Evolutionary conservation across 2,888 invertebrate species (phyloP), one percentile per base, ranked within the genome.

Genomic region (Erebia palarica): DNA sequence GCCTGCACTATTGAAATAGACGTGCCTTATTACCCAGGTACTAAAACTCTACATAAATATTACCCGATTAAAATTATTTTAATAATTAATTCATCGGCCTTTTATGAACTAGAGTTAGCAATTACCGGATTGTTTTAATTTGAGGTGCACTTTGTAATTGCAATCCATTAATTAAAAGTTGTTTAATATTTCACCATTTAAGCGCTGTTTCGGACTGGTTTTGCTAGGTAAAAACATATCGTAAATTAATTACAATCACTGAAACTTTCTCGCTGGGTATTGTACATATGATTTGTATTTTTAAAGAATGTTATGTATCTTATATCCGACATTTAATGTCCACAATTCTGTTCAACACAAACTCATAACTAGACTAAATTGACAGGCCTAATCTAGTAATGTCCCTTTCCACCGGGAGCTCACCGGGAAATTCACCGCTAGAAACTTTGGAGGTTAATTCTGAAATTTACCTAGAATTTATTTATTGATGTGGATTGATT

Each of bases 151-250:
- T 65, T 65, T 65, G 51, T 11, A 61, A 51, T 65, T 65, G 36
- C 53, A 65, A 53, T 16, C 51, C 16, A 65, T 53, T 65, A 65
- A 65, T 65, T 65, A 65, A 65, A 65, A 65, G 61, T 61, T 61
- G n/a, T 64, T 51, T 64, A 36, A 64, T 36, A 53, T 64, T 64
- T 51, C 64, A 18, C 1, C 36, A 36, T 27, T 51, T 14, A 16
- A 16, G 8, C 42, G 51, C 51, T 11, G 27, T 64, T 64, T 9
- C 61, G 18, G 13, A 47, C 61, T 61, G n/a, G 14, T 63, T 21
- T 21, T 47, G 21, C 11, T 21, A 49, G 47, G 11, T 53, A 65
- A 65, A 53, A 36, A 3, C 14, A 53, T 51, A 53, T 36, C 65
- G 53, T 36, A 53, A 53, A 65, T 65, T 65, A 53, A 51, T 65